Conservation (phyloP, 2,797 vertebrate genomes). For the Hirundo rustica region DNA sequence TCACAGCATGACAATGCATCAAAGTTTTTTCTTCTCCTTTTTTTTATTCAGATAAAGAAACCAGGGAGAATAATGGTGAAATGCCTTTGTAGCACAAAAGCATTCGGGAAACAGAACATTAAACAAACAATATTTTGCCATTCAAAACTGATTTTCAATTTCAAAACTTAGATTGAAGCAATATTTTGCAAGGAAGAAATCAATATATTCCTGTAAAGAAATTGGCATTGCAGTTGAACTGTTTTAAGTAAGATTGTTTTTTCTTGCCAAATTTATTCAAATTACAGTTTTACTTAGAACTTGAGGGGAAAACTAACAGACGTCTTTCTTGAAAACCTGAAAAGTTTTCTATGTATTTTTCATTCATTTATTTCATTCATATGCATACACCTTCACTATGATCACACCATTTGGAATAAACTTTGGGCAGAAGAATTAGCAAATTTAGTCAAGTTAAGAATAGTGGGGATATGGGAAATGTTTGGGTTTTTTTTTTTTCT, state of each 20-base stretch:
- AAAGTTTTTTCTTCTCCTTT: constrained; percentile 44
- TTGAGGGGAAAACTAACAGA: neutral
- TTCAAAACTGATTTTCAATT: constrained; percentile 36
- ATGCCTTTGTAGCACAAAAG: constrained; percentile 55
- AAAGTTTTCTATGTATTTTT: neutral
- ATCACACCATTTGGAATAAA: neutral
- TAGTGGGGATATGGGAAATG: neutral
- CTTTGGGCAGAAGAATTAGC: neutral
- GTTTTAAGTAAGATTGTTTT: neutral
- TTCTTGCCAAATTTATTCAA: neutral
- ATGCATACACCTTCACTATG: neutral
- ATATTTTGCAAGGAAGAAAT: constrained; percentile 1
- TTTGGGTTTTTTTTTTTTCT: neutral
- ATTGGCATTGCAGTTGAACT: neutral
- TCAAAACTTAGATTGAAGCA: neutral
- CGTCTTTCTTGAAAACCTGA: neutral
- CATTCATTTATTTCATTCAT: neutral
- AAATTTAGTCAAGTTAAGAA: neutral
- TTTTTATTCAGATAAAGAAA: constrained; percentile 69
- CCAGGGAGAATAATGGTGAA: constrained; percentile 29
- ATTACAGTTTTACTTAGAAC: neutral
- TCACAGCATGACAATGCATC: constrained; percentile 72
- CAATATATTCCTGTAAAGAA: constrained; percentile 7
- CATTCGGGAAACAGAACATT: constrained; percentile 51
- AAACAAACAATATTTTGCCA: constrained; percentile 41